A percentile compares a stretch with the other conserved stretches of the same genome.
These are phyloP conservation scores for Lasioglossum oenotherae DNA, from an alignment of 2,888 invertebrate genomes.

Conservation along the genomic window DNA sequence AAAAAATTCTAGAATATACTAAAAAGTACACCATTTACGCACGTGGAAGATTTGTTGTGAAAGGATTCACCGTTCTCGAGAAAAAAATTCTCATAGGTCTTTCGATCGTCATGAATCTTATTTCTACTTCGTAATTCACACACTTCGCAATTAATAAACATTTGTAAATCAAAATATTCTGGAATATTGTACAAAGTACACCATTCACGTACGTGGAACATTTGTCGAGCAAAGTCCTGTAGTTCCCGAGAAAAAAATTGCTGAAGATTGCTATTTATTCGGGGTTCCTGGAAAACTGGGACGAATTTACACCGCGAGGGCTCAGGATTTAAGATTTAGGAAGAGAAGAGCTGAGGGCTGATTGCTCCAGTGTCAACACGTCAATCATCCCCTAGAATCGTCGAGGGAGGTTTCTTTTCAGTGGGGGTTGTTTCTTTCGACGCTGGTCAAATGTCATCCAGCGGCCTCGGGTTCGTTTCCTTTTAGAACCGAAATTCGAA, in stretches of 20 bases:
- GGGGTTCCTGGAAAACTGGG: neutral
- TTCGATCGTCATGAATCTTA: no score
- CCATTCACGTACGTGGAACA: neutral
- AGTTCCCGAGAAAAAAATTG: neutral
- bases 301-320: neutral
- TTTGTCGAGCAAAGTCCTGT: neutral
- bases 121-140: no score
- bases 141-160: neutral
- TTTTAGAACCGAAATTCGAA: conserved; percentile 50
- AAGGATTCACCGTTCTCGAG: neutral
- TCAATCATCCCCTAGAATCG: neutral
- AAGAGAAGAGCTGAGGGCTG: neutral
- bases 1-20: neutral
- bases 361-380: neutral
- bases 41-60: neutral
- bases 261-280: neutral
- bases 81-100: neutral
- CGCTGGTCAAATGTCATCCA: conserved; percentile 52
- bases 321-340: neutral
- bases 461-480: conserved; percentile 68
- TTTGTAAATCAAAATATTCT: neutral
- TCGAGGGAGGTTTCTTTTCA: conserved; percentile 35
- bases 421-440: conserved; percentile 34
- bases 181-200: neutral
- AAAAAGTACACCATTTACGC: fast-evolving